Evolutionary conservation across 2,888 invertebrate genomes (phyloP).

Genomic region (Coremacera marginata): DNA sequence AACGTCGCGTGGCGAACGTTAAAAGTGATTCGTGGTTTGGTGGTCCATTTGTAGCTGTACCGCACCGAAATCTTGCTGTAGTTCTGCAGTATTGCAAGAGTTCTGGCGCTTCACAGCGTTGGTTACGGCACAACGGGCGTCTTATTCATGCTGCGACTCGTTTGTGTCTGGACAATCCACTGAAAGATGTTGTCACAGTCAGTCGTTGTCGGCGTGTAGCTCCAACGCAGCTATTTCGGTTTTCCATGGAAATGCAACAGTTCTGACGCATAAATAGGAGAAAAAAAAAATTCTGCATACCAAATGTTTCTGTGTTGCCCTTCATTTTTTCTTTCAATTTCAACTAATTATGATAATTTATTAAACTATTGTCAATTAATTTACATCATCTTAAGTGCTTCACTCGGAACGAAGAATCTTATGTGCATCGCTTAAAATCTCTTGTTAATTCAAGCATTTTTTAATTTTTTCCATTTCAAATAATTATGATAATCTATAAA

Average conservation of each 20-base stretch:
- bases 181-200: constrained; percentile 56
- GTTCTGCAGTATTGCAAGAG: constrained; percentile 46
- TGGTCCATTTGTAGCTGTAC: not conserved
- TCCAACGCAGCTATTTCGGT: constrained; percentile 65
- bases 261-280: constrained; percentile 20
- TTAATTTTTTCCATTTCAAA: no score
- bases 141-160: constrained; percentile 58
- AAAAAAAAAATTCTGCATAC: no score
- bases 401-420: no score
- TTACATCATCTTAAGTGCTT: no score
- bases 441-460: no score
- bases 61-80: constrained; percentile 34
- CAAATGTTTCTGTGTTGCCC: no score
- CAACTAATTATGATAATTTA: no score
- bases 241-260: constrained; percentile 64
- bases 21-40: not conserved
- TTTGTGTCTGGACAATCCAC: constrained; percentile 64
- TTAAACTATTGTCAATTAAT: no score
- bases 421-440: no score
- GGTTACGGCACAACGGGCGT: constrained; percentile 61
- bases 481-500: no score
- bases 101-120: constrained; percentile 52
- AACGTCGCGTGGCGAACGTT: not conserved
- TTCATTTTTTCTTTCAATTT: no score
- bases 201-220: constrained; percentile 61